A percentile compares a stretch with the other conserved stretches of the same genome.
phyloP scores from a whole-genome alignment of 1,140 invertebrate species.

The Apis dorsata region DNA sequence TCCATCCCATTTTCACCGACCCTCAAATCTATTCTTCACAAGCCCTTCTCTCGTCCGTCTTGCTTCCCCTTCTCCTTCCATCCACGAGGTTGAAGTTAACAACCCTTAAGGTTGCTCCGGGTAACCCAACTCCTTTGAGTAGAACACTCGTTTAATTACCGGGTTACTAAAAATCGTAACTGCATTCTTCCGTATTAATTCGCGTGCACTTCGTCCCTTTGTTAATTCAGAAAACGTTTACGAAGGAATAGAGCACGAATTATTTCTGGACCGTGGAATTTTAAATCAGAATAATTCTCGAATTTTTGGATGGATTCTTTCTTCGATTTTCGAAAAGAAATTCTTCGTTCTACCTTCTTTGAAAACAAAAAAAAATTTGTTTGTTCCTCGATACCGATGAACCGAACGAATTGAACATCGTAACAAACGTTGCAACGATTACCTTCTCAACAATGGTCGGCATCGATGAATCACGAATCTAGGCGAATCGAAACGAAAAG shows the following conservation, averaged over 20 bases:
- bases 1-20: conserved; percentile 38
- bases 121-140: conserved; percentile 22
- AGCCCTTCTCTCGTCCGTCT: conserved; percentile 26
- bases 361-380: too few species aligned
- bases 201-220: not conserved
- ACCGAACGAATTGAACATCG: too few species aligned
- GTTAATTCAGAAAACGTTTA: not conserved
- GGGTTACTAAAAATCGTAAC: conserved; percentile 16
- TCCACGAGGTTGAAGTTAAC: conserved; percentile 29
- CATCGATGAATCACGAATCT: not conserved
- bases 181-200: conserved; percentile 7
- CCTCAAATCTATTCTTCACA: conserved; percentile 46
- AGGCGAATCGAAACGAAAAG: not conserved
- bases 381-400: too few species aligned
- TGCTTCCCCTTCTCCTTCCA: not conserved
- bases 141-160: conserved; percentile 31
- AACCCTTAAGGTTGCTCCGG: conserved; percentile 22
- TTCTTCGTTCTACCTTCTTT: too few species aligned
- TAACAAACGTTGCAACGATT: too few species aligned
- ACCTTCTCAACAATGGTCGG: too few species aligned
- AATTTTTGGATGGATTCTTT: too few species aligned
- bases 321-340: too few species aligned
- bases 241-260: not conserved
- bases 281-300: not conserved
- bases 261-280: not conserved